Evolutionary conservation across 2,888 invertebrate species (phyloP), one percentile per base, ranked within the genome.

Genomic region (Drosophila engyochracea): DNA sequence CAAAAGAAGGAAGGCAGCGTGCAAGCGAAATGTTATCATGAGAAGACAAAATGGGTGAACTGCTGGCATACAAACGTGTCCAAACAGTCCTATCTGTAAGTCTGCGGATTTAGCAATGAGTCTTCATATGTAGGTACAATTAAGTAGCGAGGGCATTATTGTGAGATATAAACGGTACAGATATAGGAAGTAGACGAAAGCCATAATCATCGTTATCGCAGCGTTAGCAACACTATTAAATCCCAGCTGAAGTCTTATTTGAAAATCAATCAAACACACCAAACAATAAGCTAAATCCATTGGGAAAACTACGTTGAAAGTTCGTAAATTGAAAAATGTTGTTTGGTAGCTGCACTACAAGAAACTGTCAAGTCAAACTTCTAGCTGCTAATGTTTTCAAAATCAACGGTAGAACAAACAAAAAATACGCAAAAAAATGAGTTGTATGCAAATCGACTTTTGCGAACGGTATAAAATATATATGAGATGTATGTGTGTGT

Each of bases 371-470:
- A 79, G 44, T 63, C 52, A 58, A 69, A 63, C 49, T 60, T 28
- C 37, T 12, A 31, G 31, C 52, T 66, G 84, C 82, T 89, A 86
- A 89, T 84, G 84, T 74, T 89, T 70, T 74, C 62, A 78, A 55
- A 79, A 25, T 82, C 69, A 67, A 54, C 39, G 49, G 28, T n/a
- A 55, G 59, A 69, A 62, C 77, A 81, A 89, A 80, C 58, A 85
- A 52, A n/a, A 61, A 47, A 47, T 22, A 44, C 10, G 47, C 77
- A 74, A 75, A 82, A 70, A 68, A 81, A 77, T 35, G 9, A 79
- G 59, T 76, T 47, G 49, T 73, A 85, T 85, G 85, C 90, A 85
- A 85, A 85, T 82, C 78, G 73, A 78, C 70, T 80, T 71, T 59
- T 62, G 53, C 55, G 39, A 58, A 59, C 70, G 65, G 70, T 78